phyloP scores from a whole-genome alignment of 1,140 invertebrate genomes.

The Prorops nasuta region DNA sequence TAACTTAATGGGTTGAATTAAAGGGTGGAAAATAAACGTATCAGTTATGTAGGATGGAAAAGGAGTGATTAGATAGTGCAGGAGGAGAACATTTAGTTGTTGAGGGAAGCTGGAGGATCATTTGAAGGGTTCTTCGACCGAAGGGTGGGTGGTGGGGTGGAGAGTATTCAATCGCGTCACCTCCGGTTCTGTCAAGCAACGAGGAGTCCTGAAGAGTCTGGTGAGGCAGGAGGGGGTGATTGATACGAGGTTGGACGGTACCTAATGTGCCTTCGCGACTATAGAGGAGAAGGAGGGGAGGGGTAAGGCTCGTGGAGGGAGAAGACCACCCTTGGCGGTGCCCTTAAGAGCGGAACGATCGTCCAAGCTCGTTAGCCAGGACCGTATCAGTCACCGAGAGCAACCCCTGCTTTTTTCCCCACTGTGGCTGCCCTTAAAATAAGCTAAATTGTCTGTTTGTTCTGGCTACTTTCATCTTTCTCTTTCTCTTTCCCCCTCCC shows the following conservation, averaged over 20 bases:
- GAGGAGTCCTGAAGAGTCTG: too few species aligned
- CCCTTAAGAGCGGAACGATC: slow-evolving; percentile 47
- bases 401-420: slow-evolving; percentile 45
- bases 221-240: slow-evolving; percentile 38
- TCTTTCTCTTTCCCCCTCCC: slow-evolving; percentile 14
- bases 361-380: slow-evolving; percentile 48
- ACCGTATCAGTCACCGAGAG: slow-evolving; percentile 50
- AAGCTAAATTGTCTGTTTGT: slow-evolving; percentile 48
- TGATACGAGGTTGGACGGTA: slow-evolving; percentile 49
- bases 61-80: too few species aligned
- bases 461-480: too few species aligned
- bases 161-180: slow-evolving; percentile 47
- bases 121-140: too few species aligned
- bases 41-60: too few species aligned
- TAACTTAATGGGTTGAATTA: too few species aligned
- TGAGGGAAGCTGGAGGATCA: too few species aligned
- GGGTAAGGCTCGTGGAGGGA: slow-evolving; percentile 10
- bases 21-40: too few species aligned
- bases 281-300: not conserved
- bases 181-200: slow-evolving; percentile 43
- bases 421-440: slow-evolving; percentile 37
- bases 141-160: slow-evolving; percentile 19
- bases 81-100: too few species aligned
- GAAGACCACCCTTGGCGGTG: slow-evolving; percentile 41
- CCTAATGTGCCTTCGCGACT: slow-evolving; percentile 36